Evolutionary conservation across 2,888 invertebrate species (phyloP).

Genomic region (Coleophora deauratella): DNA sequence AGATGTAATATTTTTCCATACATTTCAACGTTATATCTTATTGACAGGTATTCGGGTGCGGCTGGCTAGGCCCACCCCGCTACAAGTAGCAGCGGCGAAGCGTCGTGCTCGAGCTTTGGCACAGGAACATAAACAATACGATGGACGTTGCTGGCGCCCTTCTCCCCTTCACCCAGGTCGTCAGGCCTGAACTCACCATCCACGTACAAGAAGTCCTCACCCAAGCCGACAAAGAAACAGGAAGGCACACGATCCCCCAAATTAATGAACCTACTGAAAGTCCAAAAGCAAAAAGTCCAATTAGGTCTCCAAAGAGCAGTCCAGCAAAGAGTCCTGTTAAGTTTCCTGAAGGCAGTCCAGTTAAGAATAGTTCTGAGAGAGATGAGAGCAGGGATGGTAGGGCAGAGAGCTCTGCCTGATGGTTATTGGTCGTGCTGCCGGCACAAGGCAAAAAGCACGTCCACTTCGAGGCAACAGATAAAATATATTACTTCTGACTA

Average conservation of each 20-base stretch:
- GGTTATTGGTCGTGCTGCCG: constrained; percentile 59
- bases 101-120: constrained; percentile 72
- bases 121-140: constrained; percentile 70
- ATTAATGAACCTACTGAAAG: constrained; percentile 43
- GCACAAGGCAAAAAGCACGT: constrained; percentile 60
- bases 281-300: not conserved
- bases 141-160: constrained; percentile 69
- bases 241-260: constrained; percentile 43
- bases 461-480: constrained; percentile 59
- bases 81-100: constrained; percentile 78
- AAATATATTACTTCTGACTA: constrained; percentile 56
- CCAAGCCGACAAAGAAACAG: constrained; percentile 39
- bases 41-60: constrained; percentile 78
- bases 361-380: constrained; percentile 17
- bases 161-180: constrained; percentile 61
- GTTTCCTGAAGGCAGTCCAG: constrained; percentile 21
- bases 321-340: constrained; percentile 5
- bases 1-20: too few relatives aligned
- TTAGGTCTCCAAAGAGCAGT: constrained; percentile 2
- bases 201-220: constrained; percentile 63
- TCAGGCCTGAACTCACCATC: constrained; percentile 58
- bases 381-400: constrained; percentile 22
- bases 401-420: constrained; percentile 45
- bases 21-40: too few relatives aligned
- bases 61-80: constrained; percentile 77